phyloP scores from a whole-genome alignment of 1,140 invertebrate species.

The Cepaea nemoralis region DNA sequence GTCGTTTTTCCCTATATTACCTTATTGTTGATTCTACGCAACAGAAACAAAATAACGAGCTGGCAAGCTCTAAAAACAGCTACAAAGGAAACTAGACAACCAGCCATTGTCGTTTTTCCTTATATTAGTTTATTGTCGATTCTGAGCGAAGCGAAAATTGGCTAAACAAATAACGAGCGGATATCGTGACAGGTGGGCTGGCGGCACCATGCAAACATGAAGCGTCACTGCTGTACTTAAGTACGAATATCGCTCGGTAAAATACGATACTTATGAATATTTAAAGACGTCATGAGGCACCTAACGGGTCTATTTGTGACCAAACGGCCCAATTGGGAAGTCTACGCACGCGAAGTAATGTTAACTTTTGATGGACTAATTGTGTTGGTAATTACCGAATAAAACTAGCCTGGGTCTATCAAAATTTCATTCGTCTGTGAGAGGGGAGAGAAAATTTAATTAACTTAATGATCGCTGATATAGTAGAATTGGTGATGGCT shows the following conservation, averaged over 20 bases:
- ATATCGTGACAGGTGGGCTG: background rate
- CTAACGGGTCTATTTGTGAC: constrained; percentile 24
- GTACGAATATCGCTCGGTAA: constrained; percentile 3
- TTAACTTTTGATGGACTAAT: constrained; percentile 30
- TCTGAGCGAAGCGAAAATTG: constrained; percentile 1
- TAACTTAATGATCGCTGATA: constrained; percentile 20
- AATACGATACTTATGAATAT: background rate
- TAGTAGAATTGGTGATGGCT: background rate
- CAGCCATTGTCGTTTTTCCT: background rate
- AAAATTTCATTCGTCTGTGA: background rate
- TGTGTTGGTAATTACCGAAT: constrained; percentile 25
- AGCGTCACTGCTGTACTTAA: background rate
- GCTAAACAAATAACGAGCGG: constrained; percentile 22
- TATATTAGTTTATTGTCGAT: background rate
- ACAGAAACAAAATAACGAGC: no score
- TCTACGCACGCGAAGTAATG: constrained; percentile 11
- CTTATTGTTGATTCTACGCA: no score
- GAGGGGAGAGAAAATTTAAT: constrained; percentile 21
- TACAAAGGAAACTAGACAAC: background rate
- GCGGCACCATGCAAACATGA: background rate
- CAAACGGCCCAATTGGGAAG: background rate
- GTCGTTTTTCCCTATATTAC: no score
- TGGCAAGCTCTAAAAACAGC: no score
- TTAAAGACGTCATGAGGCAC: background rate
- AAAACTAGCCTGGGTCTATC: constrained; percentile 4